Conservation (phyloP, 2,797 vertebrate species). For the Silurus lanzhouensis region DNA sequence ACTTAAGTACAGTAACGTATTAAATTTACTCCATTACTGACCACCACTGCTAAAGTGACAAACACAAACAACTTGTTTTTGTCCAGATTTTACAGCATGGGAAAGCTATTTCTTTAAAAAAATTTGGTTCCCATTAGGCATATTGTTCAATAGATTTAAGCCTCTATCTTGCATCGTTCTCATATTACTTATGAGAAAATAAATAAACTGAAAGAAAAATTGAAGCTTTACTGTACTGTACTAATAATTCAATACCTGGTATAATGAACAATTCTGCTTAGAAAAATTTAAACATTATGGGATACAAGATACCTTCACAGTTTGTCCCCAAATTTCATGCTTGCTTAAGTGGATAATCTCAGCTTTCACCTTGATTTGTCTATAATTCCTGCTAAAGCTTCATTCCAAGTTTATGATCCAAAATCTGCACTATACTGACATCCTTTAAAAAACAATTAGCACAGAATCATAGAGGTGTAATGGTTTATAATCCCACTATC, state of each 20-base stretch:
- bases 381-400: neutral
- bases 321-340: neutral
- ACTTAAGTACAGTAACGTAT: no score
- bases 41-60: neutral
- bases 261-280: neutral
- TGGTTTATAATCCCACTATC: neutral
- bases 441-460: neutral
- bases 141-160: neutral
- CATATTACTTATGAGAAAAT: neutral
- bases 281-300: neutral
- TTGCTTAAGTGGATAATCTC: neutral
- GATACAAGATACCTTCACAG: neutral
- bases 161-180: neutral
- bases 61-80: neutral
- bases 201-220: neutral
- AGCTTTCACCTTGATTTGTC: neutral
- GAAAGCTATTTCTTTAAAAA: neutral
- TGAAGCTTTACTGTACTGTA: neutral
- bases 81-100: neutral
- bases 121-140: neutral
- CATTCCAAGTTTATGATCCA: neutral
- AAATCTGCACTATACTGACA: neutral
- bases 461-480: neutral
- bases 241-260: neutral
- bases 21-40: no score